Evolutionary conservation across 2,888 invertebrate genomes (phyloP), one percentile per base, ranked within the genome.

Genomic region (Pheosia gnoma): DNA sequence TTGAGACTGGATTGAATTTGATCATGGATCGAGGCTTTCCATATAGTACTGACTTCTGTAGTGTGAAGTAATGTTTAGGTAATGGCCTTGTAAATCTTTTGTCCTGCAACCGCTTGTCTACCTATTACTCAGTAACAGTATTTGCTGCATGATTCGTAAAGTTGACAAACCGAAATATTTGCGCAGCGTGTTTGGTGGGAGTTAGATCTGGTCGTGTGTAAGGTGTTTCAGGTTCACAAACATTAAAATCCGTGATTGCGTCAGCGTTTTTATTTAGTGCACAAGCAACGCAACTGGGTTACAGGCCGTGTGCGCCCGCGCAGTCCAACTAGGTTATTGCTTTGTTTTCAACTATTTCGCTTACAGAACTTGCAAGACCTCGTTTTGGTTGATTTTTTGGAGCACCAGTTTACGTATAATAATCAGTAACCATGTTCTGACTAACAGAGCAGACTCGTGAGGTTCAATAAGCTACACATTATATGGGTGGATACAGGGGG

Each of bases 271-370:
- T 58, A 61, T 63, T 59, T 59, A 58, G 62, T 62, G 43, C 61
- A 57, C 49, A 55, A 37, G 36, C 49, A 41, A 68, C 25, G 25
- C 25, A 25, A 70, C 74, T 77, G 64, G 74, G 68, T 66, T 79
- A 64, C 71, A 62, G 66, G 62, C 53, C 63, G n/a, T 43, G 49
- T 63, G 69, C 62, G 65, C 70, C 62, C 66, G 70, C 70, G 61
- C 71, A 67, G 43, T 11, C 51, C 47, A 82, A 67, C 67, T 70
- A 68, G 81, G 81, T 81, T 83, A 79, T 58, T 63, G 71, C 65
- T 69, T 70, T 75, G 71, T 78, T 79, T 76, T 73, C 77, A 74
- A 69, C 77, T 74, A 81, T 77, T 82, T 79, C 67, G 53, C 71
- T 62, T 64, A 63, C 43, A 66, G 74, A 76, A 75, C 55, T 37